Conservation (phyloP, 2,113 vertebrate genomes). For the Cygnus buccinator region DNA sequence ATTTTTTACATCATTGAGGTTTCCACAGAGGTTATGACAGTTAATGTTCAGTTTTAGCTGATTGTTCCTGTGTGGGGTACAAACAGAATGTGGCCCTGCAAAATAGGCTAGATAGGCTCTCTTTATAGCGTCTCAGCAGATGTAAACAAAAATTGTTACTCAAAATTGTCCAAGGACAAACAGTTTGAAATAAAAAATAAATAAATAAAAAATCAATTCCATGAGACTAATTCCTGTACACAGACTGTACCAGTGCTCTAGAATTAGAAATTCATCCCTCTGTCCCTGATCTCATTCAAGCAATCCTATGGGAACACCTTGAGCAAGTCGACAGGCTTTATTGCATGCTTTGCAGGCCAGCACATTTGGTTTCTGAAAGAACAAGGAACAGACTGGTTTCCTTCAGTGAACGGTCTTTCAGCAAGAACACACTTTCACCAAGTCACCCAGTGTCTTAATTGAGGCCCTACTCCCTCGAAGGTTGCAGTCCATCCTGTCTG, state of each 20-base stretch:
- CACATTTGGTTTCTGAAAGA: background rate
- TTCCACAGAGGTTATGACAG: conserved; percentile 1
- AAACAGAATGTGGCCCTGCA: background rate
- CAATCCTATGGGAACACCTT: background rate
- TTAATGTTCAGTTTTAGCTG: background rate
- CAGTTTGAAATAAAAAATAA: background rate
- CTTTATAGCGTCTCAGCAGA: background rate
- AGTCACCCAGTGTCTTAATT: background rate
- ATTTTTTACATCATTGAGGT: conserved; percentile 6
- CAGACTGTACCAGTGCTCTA: background rate
- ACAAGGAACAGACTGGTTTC: background rate
- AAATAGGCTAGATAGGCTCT: background rate
- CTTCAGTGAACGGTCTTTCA: background rate
- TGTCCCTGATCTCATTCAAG: background rate
- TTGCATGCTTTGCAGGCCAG: background rate
- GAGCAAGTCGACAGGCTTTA: background rate
- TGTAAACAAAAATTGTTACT: background rate
- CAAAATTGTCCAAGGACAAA: background rate
- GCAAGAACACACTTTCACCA: background rate
- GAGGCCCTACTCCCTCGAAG: background rate
- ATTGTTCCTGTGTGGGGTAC: background rate
- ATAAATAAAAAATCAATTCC: background rate
- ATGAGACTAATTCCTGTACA: background rate
- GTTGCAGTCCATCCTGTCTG: background rate
- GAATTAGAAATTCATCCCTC: background rate